Evolutionary conservation across 2,113 vertebrate genomes (phyloP).

Genomic region (Protobothrops flavoviridis): DNA sequence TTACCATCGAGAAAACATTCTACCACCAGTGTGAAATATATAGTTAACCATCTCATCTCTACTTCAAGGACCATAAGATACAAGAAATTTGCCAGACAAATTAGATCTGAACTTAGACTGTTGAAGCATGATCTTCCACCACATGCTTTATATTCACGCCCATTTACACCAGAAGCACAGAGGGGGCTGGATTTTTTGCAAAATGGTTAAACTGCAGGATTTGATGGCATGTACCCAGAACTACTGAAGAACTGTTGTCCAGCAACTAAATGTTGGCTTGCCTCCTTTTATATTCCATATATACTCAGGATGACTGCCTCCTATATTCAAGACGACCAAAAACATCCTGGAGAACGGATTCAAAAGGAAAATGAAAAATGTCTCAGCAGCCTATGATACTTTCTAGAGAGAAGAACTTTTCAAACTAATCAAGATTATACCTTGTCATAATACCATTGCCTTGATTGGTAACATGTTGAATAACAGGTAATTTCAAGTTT

Average conservation of each 20-base stretch:
- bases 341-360: not conserved
- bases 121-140: no score
- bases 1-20: not conserved
- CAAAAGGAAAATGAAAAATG: not conserved
- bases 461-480: no score
- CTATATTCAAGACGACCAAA: not conserved
- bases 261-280: not conserved
- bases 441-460: not conserved
- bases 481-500: no score
- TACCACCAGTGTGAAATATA: not conserved
- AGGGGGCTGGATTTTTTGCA: no score
- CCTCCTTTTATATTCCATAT: not conserved
- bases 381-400: not conserved
- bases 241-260: not conserved
- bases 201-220: not conserved
- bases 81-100: not conserved
- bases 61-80: not conserved
- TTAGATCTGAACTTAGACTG: not conserved
- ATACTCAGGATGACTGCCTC: not conserved
- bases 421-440: not conserved
- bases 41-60: not conserved
- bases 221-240: not conserved
- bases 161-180: not conserved
- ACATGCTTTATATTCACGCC: not conserved
- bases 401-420: not conserved